Base-by-base conservation (phyloP, 2,113 vertebrate species). In the Chlamydotis undulata region DNA sequence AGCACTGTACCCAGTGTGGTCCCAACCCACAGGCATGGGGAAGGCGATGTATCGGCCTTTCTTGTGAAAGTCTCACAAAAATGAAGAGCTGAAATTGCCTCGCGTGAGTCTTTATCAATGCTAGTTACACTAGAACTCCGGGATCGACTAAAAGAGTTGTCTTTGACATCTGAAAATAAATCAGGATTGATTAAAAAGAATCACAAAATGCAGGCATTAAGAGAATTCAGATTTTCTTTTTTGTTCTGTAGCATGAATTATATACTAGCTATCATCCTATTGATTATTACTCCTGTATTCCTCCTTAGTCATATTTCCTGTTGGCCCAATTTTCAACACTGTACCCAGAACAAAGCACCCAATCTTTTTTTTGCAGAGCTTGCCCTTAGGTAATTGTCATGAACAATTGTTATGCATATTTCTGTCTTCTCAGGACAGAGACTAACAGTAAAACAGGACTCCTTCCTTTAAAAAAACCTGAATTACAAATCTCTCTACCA, bases 121-220 rank as follows among this genome's bases (percentile, higher is more conserved):
- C 99, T 99, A 97, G 99, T 99, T 96, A 99, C 99, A 73, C 99
- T 99, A 87, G 99, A 99, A 97, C 99, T 99, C 95, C 99, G 98
- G 3, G 99, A 99, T 92, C 99, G 99, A 97, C 99, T 99, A 98
- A 99, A 99, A 63, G 99, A 99, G 97, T 99, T 99, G 98, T 99
- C 99, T 98, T 98, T 99, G 96, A 99, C 98, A 98, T 99, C 99
- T 99, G 98, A 98, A 97, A 99, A 95, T 29, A 90, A 95, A 87
- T 52, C 90, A 94, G 57, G 26, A 96, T 86, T 92, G 63, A 89
- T 94, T 92, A 91, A 79, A 81, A 90, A 74, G 28, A 67, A 83
- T 35, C 29, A 25, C 15, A 89, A 96, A 93, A 65, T 29, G 22
- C 26, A 35, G 57, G 6, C 55, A 87, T 94, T 76, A 67, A 78